phyloP scores from a whole-genome alignment of 2,113 vertebrate genomes.

The Candoia aspera region DNA sequence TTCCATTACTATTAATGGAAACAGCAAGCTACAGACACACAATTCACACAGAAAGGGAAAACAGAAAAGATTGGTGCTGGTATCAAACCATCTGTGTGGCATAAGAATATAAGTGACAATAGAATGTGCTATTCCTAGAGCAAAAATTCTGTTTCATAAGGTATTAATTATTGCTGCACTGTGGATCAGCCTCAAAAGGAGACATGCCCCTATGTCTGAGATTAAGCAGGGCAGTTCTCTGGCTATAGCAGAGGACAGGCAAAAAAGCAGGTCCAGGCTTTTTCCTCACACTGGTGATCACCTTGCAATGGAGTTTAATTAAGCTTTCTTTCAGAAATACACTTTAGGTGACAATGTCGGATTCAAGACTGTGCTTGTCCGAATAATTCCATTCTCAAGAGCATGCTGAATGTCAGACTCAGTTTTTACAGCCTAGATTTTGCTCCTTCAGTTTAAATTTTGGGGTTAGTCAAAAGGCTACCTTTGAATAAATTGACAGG shows the following conservation, averaged over 20 bases:
- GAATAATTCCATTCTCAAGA: neutral
- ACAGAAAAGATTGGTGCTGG: neutral
- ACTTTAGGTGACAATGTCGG: neutral
- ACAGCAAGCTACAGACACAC: constrained; percentile 12
- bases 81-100: neutral
- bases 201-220: neutral
- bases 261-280: too few relatives aligned
- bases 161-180: neutral
- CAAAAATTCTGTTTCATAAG: constrained; percentile 1
- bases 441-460: neutral
- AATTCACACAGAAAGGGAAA: constrained; percentile 36
- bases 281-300: neutral
- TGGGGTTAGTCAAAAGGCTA: neutral
- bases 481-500: neutral
- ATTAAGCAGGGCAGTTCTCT: neutral
- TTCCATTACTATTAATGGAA: constrained; percentile 34
- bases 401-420: neutral
- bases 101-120: neutral
- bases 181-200: neutral
- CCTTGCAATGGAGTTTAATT: neutral
- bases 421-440: neutral
- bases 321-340: too few relatives aligned
- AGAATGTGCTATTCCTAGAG: constrained; percentile 1
- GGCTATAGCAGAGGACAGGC: neutral
- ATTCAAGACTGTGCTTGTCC: neutral